Evolutionary conservation across 2,888 invertebrate species (phyloP), one percentile per base, ranked within the genome.

Genomic region (Deroplatys truncata): DNA sequence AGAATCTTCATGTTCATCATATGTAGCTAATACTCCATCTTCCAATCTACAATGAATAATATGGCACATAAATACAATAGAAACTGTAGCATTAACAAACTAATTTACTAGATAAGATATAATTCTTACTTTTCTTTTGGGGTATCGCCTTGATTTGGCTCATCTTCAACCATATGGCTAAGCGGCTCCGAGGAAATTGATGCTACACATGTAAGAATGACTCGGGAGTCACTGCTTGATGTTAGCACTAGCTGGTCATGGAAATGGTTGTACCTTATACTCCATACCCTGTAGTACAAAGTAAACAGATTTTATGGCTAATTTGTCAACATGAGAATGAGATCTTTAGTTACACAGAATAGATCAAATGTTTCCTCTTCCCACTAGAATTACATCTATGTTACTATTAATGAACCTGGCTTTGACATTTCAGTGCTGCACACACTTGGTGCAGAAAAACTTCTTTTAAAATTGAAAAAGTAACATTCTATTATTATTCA

Each of bases 1-100:
- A 10, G 98, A 98, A 93, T 99, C 99, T 93, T 99, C 99, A 92
- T 99, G 99, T 92, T 98, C 98, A 93, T 99, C 99, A 92, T 98
- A 99, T 90, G 97, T 97, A 89, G 97, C 97, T 8, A 99, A 94
- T 0, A 99, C 96, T 2, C 98, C 98, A 94, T 99, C 99, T 91
- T 97, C 96, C 43, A 97, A 93, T 89, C 96, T 97, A 92, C 87
- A 92, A 28, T 9, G 9, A 43, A n/a, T 15, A n/a, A 85, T 84
- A 85, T 43, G 10, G 91, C 90, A 90, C 43, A 13, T 43, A 43
- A 2, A 43, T 1, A 43, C 13, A 43, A 43, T 13, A 13, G 35
- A 5, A 8, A 35, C 7, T 43, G 1, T 43, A 72, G 5, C 15
- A 15, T 72, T 20, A 72, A 0, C 0, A 72, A 72, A 72, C 16